Evolutionary conservation across 2,888 invertebrate species (phyloP).

Genomic region (Capitulum mitella): DNA sequence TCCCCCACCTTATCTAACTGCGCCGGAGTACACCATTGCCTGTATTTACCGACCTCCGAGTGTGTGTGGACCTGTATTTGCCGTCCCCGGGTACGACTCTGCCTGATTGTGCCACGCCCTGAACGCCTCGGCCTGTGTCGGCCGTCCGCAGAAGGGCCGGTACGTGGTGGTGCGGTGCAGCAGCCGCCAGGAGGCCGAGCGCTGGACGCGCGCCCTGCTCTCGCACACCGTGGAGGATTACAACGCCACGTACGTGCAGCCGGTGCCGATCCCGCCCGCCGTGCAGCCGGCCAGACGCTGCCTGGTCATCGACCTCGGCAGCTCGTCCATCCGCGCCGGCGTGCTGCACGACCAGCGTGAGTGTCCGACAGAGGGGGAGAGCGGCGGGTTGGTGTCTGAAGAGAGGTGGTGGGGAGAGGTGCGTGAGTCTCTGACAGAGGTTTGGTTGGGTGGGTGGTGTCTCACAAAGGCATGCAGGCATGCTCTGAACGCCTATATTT

Average conservation of each 20-base stretch:
- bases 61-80: no score
- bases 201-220: constrained; percentile 50
- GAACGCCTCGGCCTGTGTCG: no score
- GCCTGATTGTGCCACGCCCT: no score
- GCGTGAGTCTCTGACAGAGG: not conserved
- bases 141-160: constrained; percentile 46
- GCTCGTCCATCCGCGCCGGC: constrained; percentile 52
- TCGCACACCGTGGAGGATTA: constrained; percentile 47
- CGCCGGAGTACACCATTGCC: no score
- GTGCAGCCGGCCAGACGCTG: constrained; percentile 45
- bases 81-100: not conserved
- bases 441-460: not conserved
- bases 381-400: not conserved
- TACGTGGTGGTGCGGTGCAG: constrained; percentile 48
- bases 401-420: no score
- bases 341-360: constrained; percentile 48
- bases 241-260: constrained; percentile 48
- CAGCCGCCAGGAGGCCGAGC: constrained; percentile 45
- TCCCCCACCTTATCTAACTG: no score
- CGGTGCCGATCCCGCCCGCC: constrained; percentile 42
- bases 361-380: constrained; percentile 33
- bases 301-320: constrained; percentile 52
- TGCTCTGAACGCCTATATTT: no score
- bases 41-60: no score
- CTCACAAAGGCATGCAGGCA: no score